Evolutionary conservation across 2,113 vertebrate genomes (phyloP).

Genomic region (Sander vitreus): DNA sequence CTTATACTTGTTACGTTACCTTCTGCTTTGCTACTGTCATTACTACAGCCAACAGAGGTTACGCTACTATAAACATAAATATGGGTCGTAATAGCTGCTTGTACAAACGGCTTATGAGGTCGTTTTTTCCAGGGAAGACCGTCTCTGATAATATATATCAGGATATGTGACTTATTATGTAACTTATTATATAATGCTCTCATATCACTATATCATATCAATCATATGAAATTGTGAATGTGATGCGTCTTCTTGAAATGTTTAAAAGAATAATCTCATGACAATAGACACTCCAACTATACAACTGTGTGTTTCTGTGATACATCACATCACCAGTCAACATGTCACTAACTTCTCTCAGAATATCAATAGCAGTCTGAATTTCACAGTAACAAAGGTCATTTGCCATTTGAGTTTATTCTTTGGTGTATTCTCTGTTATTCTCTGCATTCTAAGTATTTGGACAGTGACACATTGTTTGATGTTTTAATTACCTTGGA

Average conservation of each 20-base stretch:
- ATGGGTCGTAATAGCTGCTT: no score
- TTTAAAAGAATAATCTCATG: no score
- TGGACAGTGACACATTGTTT: conserved; percentile 55
- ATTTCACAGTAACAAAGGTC: conserved; percentile 21
- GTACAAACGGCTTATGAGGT: no score
- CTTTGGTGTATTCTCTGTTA: conserved; percentile 9
- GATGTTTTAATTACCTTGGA: conserved; percentile 54
- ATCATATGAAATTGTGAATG: background rate
- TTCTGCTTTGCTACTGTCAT: no score
- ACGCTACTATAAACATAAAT: no score
- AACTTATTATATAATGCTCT: background rate
- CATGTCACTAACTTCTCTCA: conserved; percentile 82
- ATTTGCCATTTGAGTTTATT: conserved; percentile 10
- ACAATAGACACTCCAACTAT: conserved; percentile 30
- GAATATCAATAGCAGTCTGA: conserved; percentile 64
- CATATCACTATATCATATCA: background rate
- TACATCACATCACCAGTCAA: conserved; percentile 87
- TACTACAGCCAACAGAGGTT: no score
- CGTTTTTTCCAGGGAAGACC: no score
- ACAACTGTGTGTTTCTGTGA: conserved; percentile 87
- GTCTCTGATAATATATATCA: conserved; percentile 18
- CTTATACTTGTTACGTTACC: no score
- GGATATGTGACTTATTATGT: no score
- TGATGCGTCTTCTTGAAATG: background rate
- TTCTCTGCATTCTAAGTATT: conserved; percentile 41